These are phyloP conservation scores for Diphyllodes magnificus DNA, from an alignment of 2,113 vertebrate species.

Conservation along the genomic window DNA sequence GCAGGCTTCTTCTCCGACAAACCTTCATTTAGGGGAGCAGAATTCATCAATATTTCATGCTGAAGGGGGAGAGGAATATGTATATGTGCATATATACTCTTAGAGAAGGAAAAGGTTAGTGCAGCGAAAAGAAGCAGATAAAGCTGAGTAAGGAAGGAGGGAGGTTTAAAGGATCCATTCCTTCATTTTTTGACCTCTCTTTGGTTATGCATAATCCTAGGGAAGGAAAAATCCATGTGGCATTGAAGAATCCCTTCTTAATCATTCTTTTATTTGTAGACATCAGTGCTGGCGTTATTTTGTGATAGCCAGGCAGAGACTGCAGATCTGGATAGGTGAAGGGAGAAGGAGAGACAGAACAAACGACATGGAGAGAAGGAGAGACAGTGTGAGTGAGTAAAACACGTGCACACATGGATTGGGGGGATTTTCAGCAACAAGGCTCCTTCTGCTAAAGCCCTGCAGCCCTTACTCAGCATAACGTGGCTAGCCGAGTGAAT, in stretches of 20 bases:
- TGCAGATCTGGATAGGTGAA: conserved; percentile 5
- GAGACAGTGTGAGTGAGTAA: not conserved
- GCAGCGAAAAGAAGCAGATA: not conserved
- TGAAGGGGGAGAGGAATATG: conserved; percentile 14
- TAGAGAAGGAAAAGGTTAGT: not conserved
- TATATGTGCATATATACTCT: not conserved
- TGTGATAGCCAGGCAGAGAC: not conserved
- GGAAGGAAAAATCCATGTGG: conserved; percentile 20
- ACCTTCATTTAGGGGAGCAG: conserved; percentile 31
- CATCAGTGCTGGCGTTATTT: not conserved
- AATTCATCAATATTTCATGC: conserved; percentile 63
- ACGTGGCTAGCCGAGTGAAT: conserved; percentile 18
- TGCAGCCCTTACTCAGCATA: conserved; percentile 53
- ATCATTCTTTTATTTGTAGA: conserved; percentile 49
- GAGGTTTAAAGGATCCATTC: not conserved
- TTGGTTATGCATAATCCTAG: conserved; percentile 15
- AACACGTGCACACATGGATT: not conserved
- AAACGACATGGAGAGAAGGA: not conserved
- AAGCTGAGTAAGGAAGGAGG: not conserved
- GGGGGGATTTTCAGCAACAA: conserved; percentile 2
- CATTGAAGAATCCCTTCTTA: conserved; percentile 49
- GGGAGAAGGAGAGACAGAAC: not conserved
- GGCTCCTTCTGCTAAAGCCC: not conserved
- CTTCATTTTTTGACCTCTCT: conserved; percentile 41
- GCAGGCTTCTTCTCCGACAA: conserved; percentile 15